Evolutionary conservation across 1,140 invertebrate genomes (phyloP), one percentile per base, ranked within the genome.

Genomic region (Charaxes varanes): DNA sequence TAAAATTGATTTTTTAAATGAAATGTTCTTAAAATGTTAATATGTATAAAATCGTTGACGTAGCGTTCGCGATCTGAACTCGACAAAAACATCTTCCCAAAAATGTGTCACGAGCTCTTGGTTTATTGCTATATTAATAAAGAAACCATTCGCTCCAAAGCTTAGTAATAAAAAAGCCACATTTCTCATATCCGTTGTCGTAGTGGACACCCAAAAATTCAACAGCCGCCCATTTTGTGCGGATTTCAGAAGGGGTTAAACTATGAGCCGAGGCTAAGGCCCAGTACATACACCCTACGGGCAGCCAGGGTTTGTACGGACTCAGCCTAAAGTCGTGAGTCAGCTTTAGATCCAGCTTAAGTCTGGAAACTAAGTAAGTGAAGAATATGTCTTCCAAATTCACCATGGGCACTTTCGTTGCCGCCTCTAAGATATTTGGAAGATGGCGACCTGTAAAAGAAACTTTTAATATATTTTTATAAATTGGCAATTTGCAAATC

Each of bases 301-400:
- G 14, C 0, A 68, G 0, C 61, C 57, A 62, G 0, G 73, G 77
- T 6, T 67, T 70, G 43, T 59, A 66, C 1, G 71, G 67, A 23
- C 67, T 77, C 2, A 82, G 19, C 7, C 69, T 52, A 2, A 42
- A 22, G 10, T 82, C 76, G 14, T 82, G 73, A 0, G 48, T 64
- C 7, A 80, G 24, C 0, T 14, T 42, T 2, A 68, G 26, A 0
- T 47, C 45, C 13, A 78, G 31, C 3, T 35, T 36, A 6, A 36
- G 28, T 14, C 55, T 64, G 0, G 69, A 55, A 5, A 82, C 76
- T 7, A 74, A 14, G 17, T 77, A 70, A 0, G 78, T 78, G 22
- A 82, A 64, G 36, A 74, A 80, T 0, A 82, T 61, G 16, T 82
- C 78, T 53, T 82, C 78, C 35, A 77, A 31, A n/a, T 80, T 78